Conservation (phyloP, 2,888 invertebrate species). For the Dasypolia templi region DNA sequence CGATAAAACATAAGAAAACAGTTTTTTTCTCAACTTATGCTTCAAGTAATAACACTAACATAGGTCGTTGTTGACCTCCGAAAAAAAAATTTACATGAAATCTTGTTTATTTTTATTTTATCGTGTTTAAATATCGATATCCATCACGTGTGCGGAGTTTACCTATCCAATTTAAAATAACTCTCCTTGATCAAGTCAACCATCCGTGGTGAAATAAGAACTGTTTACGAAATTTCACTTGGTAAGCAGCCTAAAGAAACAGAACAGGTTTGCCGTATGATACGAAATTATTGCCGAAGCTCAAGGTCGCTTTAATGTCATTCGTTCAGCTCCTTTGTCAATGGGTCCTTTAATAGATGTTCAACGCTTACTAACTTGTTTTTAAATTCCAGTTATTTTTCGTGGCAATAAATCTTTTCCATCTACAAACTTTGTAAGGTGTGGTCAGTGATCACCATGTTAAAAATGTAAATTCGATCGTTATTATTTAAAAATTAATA, state of each 20-base stretch:
- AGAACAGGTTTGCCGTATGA: slow-evolving; percentile 46
- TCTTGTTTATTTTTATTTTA: too few species aligned
- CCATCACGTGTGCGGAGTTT: too few species aligned
- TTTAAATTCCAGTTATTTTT: slow-evolving; percentile 17
- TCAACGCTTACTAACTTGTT: slow-evolving; percentile 9
- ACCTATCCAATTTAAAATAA: too few species aligned
- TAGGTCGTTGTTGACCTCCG: too few species aligned
- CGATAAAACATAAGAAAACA: too few species aligned
- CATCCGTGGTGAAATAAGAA: slow-evolving; percentile 24
- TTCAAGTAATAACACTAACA: too few species aligned
- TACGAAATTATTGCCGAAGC: slow-evolving; percentile 54
- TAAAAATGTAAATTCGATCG: slow-evolving; percentile 19
- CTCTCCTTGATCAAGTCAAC: neutral
- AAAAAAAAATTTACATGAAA: too few species aligned
- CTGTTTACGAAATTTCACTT: slow-evolving; percentile 36
- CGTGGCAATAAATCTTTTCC: neutral
- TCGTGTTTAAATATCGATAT: too few species aligned
- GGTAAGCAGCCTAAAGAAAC: slow-evolving; percentile 52
- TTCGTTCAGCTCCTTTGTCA: slow-evolving; percentile 18
- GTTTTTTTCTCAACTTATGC: too few species aligned
- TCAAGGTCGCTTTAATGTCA: slow-evolving; percentile 63
- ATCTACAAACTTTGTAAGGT: slow-evolving; percentile 4
- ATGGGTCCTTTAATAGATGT: slow-evolving; percentile 23
- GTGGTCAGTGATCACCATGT: slow-evolving; percentile 12
- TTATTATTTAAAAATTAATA: slow-evolving; percentile 8